phyloP scores from a whole-genome alignment of 2,888 invertebrate genomes.

The Herminia tarsipennalis region DNA sequence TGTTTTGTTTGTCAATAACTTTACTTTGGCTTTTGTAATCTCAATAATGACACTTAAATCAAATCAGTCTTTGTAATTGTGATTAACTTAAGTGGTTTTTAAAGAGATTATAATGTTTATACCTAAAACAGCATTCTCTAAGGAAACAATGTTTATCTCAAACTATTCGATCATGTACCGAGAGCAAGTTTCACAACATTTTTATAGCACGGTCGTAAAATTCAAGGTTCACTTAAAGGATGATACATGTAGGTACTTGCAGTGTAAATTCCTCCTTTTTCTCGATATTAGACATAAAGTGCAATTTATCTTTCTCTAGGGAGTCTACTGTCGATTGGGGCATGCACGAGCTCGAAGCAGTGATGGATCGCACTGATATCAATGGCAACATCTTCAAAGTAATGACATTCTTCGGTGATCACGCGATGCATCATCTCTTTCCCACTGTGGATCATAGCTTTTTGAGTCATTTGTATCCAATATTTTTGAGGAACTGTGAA shows the following conservation, averaged over 20 bases:
- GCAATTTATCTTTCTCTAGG: constrained; percentile 58
- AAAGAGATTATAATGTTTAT: no score
- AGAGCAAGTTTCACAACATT: no score
- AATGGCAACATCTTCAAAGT: constrained; percentile 87
- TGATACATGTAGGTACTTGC: no score
- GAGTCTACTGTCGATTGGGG: constrained; percentile 89
- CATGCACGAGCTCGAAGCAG: constrained; percentile 90
- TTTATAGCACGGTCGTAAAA: no score
- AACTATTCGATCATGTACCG: no score
- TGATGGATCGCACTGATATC: constrained; percentile 89
- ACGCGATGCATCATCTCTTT: constrained; percentile 92
- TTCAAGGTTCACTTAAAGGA: no score
- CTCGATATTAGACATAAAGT: no score
- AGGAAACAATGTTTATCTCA: no score
- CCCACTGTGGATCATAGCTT: constrained; percentile 92
- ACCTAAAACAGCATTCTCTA: no score
- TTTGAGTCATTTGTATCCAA: constrained; percentile 87
- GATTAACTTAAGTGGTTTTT: no score
- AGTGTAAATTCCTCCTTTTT: no score
- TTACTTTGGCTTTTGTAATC: not conserved
- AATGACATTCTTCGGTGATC: constrained; percentile 91
- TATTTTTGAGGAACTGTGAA: constrained; percentile 85
- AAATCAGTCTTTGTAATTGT: no score
- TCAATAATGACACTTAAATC: not conserved
- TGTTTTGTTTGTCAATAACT: not conserved